phyloP scores from a whole-genome alignment of 2,888 invertebrate genomes.

The Napeogenes sylphis region DNA sequence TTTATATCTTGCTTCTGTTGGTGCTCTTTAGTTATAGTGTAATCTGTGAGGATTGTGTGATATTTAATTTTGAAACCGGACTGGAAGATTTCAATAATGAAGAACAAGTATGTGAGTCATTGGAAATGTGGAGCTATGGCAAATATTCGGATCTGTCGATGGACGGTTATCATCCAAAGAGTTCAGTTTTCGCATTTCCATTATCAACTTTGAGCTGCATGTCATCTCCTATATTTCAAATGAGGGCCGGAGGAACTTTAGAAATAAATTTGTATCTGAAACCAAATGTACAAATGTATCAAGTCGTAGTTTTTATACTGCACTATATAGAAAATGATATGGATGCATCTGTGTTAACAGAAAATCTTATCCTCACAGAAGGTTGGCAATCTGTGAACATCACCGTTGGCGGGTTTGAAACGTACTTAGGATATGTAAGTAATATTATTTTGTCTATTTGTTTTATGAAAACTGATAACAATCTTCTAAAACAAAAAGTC shows the following conservation, averaged over 20 bases:
- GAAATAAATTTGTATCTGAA: slow-evolving; percentile 44
- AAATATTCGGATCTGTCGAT: slow-evolving; percentile 38
- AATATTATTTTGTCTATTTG: slow-evolving; percentile 7
- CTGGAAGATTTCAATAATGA: slow-evolving; percentile 30
- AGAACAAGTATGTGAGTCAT: slow-evolving; percentile 36
- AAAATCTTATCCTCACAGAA: slow-evolving; percentile 12
- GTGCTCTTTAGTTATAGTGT: slow-evolving; percentile 21
- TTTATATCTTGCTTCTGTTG: slow-evolving; percentile 3
- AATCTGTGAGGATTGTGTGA: slow-evolving; percentile 38
- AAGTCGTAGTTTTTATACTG: slow-evolving; percentile 35
- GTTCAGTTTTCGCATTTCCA: slow-evolving; percentile 42
- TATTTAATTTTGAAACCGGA: slow-evolving; percentile 44
- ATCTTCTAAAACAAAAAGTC: too few relatives aligned
- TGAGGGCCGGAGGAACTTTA: slow-evolving; percentile 40
- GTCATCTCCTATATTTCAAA: slow-evolving; percentile 41
- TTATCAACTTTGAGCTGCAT: slow-evolving; percentile 40
- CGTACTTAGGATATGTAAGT: slow-evolving; percentile 46
- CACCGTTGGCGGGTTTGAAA: slow-evolving; percentile 28
- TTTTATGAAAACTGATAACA: too few relatives aligned
- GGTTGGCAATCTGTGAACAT: slow-evolving; percentile 41
- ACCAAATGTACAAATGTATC: slow-evolving; percentile 27
- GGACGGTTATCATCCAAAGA: slow-evolving; percentile 35
- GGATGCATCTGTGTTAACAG: slow-evolving; percentile 30
- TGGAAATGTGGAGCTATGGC: slow-evolving; percentile 41
- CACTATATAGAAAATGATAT: slow-evolving; percentile 26